phyloP scores from a whole-genome alignment of 1,140 invertebrate genomes.

The Caenorhabditis brenneri region DNA sequence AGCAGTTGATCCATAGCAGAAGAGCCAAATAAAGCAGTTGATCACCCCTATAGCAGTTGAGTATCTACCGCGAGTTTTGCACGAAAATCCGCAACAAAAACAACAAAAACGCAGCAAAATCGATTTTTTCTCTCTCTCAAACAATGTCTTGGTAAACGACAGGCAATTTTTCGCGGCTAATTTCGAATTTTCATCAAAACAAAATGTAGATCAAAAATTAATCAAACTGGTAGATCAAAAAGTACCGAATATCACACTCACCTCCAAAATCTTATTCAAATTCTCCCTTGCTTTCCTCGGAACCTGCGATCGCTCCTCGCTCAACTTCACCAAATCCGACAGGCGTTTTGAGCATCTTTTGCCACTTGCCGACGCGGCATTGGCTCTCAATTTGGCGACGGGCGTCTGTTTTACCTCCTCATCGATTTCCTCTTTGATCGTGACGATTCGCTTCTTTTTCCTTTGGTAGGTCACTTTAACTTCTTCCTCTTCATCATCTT shows the following conservation, averaged over 20 bases:
- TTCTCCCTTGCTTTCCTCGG: neutral
- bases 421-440: constrained; percentile 12
- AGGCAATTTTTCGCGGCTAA: too few relatives aligned
- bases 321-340: neutral
- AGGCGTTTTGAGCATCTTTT: constrained; percentile 13
- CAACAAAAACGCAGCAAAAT: too few relatives aligned
- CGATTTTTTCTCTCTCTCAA: too few relatives aligned
- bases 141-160: too few relatives aligned
- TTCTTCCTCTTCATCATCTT: neutral
- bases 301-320: neutral
- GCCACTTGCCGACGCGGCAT: neutral
- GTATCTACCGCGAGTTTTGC: too few relatives aligned
- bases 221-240: constrained; percentile 8
- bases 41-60: too few relatives aligned
- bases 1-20: too few relatives aligned
- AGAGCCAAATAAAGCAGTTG: too few relatives aligned
- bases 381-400: neutral
- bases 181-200: too few relatives aligned
- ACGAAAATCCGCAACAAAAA: too few relatives aligned
- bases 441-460: neutral
- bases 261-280: neutral
- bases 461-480: neutral
- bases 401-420: constrained; percentile 17
- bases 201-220: too few relatives aligned
- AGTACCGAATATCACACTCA: neutral